Percentiles rank a stretch among this genome's conserved stretches.
Conservation (phyloP, 2,113 vertebrate genomes). For the Panurus biarmicus region DNA sequence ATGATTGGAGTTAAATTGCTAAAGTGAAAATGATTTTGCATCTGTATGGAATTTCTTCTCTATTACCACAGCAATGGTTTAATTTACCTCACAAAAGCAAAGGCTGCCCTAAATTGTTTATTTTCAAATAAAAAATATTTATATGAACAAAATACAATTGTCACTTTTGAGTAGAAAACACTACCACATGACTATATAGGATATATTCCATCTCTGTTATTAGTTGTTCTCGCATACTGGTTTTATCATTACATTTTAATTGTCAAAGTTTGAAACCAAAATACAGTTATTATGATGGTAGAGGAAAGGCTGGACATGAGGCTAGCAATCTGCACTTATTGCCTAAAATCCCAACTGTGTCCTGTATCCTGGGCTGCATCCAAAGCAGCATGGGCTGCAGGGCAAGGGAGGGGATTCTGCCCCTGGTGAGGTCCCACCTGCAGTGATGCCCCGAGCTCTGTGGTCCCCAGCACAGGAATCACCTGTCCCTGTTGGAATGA, state of each 20-base stretch:
- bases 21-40: background rate
- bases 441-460: too few relatives aligned
- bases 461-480: background rate
- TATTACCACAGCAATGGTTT: background rate
- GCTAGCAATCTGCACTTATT: background rate
- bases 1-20: background rate
- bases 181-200: background rate
- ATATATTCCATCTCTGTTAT: background rate
- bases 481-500: background rate
- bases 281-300: background rate
- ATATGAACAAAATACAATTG: background rate
- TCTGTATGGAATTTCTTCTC: background rate
- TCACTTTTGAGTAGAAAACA: background rate
- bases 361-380: background rate
- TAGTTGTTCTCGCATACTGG: background rate
- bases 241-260: background rate
- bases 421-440: background rate
- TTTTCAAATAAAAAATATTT: background rate
- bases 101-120: background rate
- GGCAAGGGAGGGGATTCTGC: background rate
- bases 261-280: background rate
- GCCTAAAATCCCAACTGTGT: background rate
- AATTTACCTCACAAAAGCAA: background rate
- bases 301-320: background rate
- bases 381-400: accelerated